Conservation (phyloP, 2,888 invertebrate genomes). For the Drosophila kanekoi region DNA sequence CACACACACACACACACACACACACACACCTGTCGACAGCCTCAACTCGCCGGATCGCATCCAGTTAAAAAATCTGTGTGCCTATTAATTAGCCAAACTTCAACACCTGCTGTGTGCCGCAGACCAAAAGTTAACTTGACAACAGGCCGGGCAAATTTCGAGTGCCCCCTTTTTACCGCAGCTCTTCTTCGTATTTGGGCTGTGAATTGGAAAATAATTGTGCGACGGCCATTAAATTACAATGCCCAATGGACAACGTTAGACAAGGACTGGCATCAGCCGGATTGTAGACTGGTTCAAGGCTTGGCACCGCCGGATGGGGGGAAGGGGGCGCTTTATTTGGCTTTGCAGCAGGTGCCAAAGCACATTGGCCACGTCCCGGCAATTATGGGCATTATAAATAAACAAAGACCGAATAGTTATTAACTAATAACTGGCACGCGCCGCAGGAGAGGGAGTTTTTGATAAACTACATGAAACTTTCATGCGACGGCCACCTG, state of each 20-base stretch:
- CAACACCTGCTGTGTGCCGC: slow-evolving; percentile 71
- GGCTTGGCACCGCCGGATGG: background rate
- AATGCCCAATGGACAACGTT: slow-evolving; percentile 64
- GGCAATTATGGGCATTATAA: slow-evolving; percentile 73
- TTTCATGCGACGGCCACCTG: slow-evolving; percentile 65
- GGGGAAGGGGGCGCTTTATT: slow-evolving; percentile 29
- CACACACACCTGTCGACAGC: slow-evolving; percentile 24
- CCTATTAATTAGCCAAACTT: slow-evolving; percentile 78
- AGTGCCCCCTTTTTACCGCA: background rate
- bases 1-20: slow-evolving; percentile 8
- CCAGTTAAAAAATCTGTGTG: slow-evolving; percentile 69
- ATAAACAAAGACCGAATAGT: slow-evolving; percentile 77
- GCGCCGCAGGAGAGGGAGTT: slow-evolving; percentile 13
- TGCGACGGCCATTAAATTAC: slow-evolving; percentile 76
- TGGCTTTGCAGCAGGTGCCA: slow-evolving; percentile 54
- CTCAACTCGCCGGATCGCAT: slow-evolving; percentile 24
- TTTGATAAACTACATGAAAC: slow-evolving; percentile 56
- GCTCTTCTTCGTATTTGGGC: slow-evolving; percentile 48
- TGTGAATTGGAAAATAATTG: slow-evolving; percentile 77
- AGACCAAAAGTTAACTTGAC: slow-evolving; percentile 70
- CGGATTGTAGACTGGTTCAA: background rate
- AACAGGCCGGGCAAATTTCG: slow-evolving; percentile 41
- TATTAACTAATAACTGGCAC: slow-evolving; percentile 75
- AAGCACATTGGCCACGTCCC: slow-evolving; percentile 57
- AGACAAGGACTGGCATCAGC: slow-evolving; percentile 1